Evolutionary conservation across 2,888 invertebrate genomes (phyloP).

Genomic region (Drosophila maculinotata): DNA sequence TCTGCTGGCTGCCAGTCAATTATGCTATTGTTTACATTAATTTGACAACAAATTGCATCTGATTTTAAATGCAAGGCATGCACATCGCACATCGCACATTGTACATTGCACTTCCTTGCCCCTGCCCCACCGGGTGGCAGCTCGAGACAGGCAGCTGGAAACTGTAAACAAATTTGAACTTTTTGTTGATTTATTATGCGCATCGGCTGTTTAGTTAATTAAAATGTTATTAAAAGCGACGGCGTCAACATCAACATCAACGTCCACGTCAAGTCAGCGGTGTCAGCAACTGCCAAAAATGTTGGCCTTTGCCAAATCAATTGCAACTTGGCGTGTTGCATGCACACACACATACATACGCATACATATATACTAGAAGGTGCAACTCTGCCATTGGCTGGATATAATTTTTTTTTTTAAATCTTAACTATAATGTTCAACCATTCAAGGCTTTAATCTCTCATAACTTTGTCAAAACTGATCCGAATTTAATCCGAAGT

Average conservation of each 20-base stretch:
- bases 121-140: background rate
- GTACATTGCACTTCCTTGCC: background rate
- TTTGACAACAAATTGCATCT: constrained; percentile 64
- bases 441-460: too few species aligned
- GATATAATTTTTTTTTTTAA: too few species aligned
- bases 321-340: constrained; percentile 16
- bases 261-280: constrained; percentile 28
- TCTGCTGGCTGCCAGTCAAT: constrained; percentile 49
- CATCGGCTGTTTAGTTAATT: constrained; percentile 59
- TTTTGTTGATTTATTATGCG: constrained; percentile 35
- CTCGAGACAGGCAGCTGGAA: constrained; percentile 3
- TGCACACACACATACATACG: too few species aligned
- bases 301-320: constrained; percentile 19
- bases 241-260: constrained; percentile 29
- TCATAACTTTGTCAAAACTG: too few species aligned
- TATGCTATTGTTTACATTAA: constrained; percentile 71
- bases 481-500: background rate
- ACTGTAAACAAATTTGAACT: constrained; percentile 28
- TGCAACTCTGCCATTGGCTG: too few species aligned
- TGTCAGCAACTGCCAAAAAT: constrained; percentile 45
- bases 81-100: constrained; percentile 24
- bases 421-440: too few species aligned
- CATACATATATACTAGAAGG: background rate
- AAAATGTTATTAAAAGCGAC: constrained; percentile 62
- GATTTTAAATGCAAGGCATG: constrained; percentile 63